Base-by-base conservation (phyloP, 2,113 vertebrate genomes). In the Pithys albifrons region DNA sequence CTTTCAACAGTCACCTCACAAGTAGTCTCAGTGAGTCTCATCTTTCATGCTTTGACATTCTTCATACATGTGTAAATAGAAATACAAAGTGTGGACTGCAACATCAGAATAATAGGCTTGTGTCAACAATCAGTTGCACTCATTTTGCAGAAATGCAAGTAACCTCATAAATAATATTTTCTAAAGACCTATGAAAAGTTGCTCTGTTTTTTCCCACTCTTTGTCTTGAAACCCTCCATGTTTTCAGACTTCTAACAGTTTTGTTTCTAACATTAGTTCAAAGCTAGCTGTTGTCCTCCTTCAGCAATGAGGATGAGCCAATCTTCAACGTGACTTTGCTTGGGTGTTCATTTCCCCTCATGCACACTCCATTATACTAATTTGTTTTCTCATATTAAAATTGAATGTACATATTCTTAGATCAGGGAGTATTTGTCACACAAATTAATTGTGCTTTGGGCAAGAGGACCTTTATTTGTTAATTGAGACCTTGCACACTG, bases 191-290 rank as follows among this genome's bases (percentile, higher is more conserved):
- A 19, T 9, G 75, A 52, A 70, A 91, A 92, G 58, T 5, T 35
- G 41, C 2, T 73, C 9, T 6, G 17, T 22, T 12, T 48, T 85
- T 58, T 64, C 51, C 75, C 64, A 3, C 27, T 24, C 4, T 51
- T 66, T 45, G 27, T 25, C 49, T 72, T 66, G 29, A 86, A 91
- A 33, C 4, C 2, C 15, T 35, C 27, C 7, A 27, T 16, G 6
- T 86, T 92, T 88, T 86, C 75, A 73, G 41, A 43, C 37, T 88
- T 80, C 27, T 37, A 43, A 55, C 25, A 57, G 31, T 33, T 86
- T 62, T 80, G 19, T 12, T 67, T 82, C 37, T 89, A 81, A 51
- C 25, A 28, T 29, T 35, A 55, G 33, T 51, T 55, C 57, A 58
- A 78, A 82, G 55, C 46, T 55, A 51, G 48, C 12, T 58, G 37